Base-by-base conservation (phyloP, 2,888 invertebrate species). In the Orchestes rusci region DNA sequence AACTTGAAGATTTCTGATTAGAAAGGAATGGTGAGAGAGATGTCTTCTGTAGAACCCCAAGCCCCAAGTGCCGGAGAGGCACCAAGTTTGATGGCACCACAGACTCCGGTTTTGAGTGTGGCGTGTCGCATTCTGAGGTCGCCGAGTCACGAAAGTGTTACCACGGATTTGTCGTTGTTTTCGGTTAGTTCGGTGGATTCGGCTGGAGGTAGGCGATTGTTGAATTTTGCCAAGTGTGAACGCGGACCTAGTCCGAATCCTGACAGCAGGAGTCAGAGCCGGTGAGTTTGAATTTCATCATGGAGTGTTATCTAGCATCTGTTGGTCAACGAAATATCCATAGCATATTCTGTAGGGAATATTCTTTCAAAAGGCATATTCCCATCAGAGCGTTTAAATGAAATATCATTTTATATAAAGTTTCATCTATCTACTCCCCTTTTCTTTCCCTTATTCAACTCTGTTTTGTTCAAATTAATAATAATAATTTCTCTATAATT, bases 111-210 rank as follows among this genome's bases (percentile, higher is more conserved):
- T 10, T 59, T 74, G 51, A 71, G 70, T 54, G 73, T 74, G 35
- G 63, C 74, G 54, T 77, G 78, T 59, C 77, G 82, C 48, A 79
- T 81, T 70, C 64, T 80, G 50, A 75, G 87, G 39, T 87, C 87
- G 2, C 87, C 87, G 3, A 86, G 85, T 13, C 86, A 85, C 68
- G 88, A 89, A 69, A 85, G 85, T 13, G 84, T 88, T 56, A 85
- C 85, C 10, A 88, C 87, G 0, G 87, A 88, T 66, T 70, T 88
- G 39, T 87, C 86, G 1, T 70, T 87, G 45, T 84, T 87, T 69
- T 85, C 86, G 27, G 77, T 78, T 48, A 76, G 76, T 4, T 75
- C 76, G 12, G 75, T 74, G 20, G 69, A 72, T 3, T 76, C 76
- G n/a, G 75, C 77, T 43, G 63, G 19, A 53, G 67, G 39, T 3